Evolutionary conservation across 2,113 vertebrate species (phyloP).

Genomic region (Capra hircus): DNA sequence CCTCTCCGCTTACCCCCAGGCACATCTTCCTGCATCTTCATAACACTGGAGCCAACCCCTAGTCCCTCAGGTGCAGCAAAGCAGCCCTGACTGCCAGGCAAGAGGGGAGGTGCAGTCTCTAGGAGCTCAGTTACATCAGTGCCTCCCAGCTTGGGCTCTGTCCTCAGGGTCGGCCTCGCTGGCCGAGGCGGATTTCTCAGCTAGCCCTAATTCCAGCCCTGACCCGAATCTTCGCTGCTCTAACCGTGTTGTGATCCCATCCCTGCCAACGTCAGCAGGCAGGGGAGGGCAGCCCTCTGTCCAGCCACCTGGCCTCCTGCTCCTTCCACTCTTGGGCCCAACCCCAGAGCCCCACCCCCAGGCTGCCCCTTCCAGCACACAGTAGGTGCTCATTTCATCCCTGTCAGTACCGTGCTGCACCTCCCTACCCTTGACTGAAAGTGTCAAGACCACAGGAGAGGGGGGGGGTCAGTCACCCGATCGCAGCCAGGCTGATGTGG

Average conservation of each 20-base stretch:
- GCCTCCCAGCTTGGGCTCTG: not conserved
- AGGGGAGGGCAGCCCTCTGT: not conserved
- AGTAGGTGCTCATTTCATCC: not conserved
- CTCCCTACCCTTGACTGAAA: not conserved
- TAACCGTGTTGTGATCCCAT: not conserved
- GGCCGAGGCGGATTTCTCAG: not conserved
- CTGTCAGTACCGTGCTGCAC: not conserved
- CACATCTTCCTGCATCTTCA: no score
- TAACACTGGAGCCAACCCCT: not conserved
- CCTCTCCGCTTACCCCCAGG: not conserved
- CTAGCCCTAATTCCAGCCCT: not conserved
- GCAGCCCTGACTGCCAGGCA: not conserved
- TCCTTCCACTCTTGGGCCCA: not conserved
- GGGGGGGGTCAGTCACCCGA: not conserved
- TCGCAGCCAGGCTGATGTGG: not conserved
- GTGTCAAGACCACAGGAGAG: not conserved
- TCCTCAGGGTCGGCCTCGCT: accelerated
- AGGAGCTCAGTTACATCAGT: not conserved
- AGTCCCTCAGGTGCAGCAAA: not conserved
- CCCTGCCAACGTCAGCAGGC: not conserved
- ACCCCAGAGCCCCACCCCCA: not conserved
- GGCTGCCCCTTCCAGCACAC: not conserved
- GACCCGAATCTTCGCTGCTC: not conserved
- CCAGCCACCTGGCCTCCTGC: not conserved
- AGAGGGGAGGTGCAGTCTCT: accelerated